phyloP scores from a whole-genome alignment of 92 coral and sea anemone genomes.

The Micromussa lordhowensis region DNA sequence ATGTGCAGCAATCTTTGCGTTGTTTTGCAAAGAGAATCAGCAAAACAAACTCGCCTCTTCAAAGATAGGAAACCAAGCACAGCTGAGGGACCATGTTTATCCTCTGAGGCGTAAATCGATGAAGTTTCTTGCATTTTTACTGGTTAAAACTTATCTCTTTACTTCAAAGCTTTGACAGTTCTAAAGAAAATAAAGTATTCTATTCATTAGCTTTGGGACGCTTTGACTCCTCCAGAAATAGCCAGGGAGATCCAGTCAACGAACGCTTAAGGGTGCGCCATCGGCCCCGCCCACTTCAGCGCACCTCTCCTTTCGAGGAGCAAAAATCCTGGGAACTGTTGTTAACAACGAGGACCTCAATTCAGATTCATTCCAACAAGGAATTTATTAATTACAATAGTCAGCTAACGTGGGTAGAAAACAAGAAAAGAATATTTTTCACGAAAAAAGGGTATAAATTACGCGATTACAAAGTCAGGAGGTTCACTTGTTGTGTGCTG shows the following conservation, averaged over 20 bases:
- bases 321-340: background rate
- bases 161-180: slow-evolving; percentile 51
- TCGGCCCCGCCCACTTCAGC: slow-evolving; percentile 23
- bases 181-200: slow-evolving; percentile 36
- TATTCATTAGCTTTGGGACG: slow-evolving; percentile 14
- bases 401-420: background rate
- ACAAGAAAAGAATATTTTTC: background rate
- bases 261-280: background rate
- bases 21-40: background rate
- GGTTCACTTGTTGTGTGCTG: background rate
- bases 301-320: background rate
- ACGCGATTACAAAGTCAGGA: background rate
- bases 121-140: slow-evolving; percentile 43
- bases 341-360: no score
- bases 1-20: background rate
- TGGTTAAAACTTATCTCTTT: slow-evolving; percentile 56
- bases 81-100: slow-evolving; percentile 39
- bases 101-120: slow-evolving; percentile 9
- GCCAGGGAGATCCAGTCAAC: background rate
- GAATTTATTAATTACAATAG: background rate
- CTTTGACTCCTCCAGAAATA: slow-evolving; percentile 40
- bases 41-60: slow-evolving; percentile 29
- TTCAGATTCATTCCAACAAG: background rate
- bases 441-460: background rate
- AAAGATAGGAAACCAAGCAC: slow-evolving; percentile 18